Conservation (phyloP, 2,888 invertebrate genomes). For the Phasia obesa region DNA sequence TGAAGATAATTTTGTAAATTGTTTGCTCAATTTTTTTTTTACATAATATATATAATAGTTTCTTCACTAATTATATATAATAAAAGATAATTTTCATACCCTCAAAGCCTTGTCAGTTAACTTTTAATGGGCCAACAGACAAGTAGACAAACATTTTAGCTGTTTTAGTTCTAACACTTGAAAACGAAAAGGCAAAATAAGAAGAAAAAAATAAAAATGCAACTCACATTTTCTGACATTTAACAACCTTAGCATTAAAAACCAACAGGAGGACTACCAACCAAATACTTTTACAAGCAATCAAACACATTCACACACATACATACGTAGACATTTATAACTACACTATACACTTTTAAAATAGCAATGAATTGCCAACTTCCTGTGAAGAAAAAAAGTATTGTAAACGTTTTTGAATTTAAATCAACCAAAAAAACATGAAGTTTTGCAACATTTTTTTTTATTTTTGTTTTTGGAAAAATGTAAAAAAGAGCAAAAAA, state of each 20-base stretch:
- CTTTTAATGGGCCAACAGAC: constrained; percentile 40
- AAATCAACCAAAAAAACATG: constrained; percentile 31
- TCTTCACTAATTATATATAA: constrained; percentile 42
- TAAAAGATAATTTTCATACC: constrained; percentile 47
- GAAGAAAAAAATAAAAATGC: constrained; percentile 54
- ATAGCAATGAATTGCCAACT: constrained; percentile 67
- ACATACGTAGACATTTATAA: constrained; percentile 39
- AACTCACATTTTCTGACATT: constrained; percentile 67
- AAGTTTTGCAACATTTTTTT: constrained; percentile 41
- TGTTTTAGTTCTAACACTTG: constrained; percentile 38
- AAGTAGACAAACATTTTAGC: constrained; percentile 16
- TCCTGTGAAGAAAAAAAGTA: constrained; percentile 37
- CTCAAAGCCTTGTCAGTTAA: constrained; percentile 64
- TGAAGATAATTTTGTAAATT: not conserved
- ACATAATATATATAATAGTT: constrained; percentile 54
- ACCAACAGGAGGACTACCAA: constrained; percentile 47
- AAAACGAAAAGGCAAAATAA: not conserved
- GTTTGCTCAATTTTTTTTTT: not conserved
- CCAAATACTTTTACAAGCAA: constrained; percentile 1
- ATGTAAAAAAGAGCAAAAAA: constrained; percentile 1
- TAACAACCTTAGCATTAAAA: constrained; percentile 59
- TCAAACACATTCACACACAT: constrained; percentile 13
- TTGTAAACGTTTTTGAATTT: constrained; percentile 56
- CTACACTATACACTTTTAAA: constrained; percentile 38
- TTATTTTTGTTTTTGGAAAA: not conserved